Conservation (phyloP, 2,797 vertebrate genomes). For the Amniataba percoides region DNA sequence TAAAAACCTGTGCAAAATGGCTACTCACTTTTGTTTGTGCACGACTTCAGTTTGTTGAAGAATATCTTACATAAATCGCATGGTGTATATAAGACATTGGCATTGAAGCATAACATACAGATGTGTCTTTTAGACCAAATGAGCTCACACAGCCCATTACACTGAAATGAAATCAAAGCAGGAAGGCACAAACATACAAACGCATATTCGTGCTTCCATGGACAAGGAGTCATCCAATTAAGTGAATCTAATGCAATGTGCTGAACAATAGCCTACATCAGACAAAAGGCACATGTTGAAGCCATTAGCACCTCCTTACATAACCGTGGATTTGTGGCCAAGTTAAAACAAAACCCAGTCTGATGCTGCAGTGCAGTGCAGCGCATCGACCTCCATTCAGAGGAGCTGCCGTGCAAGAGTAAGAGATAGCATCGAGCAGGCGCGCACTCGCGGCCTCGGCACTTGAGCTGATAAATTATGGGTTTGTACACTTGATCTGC, state of each 20-base stretch:
- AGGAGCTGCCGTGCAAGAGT: constrained; percentile 1
- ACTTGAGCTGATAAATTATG: constrained; percentile 37
- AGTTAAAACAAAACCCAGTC: constrained; percentile 57
- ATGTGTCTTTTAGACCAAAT: constrained; percentile 10
- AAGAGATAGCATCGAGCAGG: constrained; percentile 27
- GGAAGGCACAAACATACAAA: constrained; percentile 22
- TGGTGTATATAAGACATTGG: constrained; percentile 20
- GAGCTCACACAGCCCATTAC: constrained; percentile 18
- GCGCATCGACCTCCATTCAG: constrained; percentile 25
- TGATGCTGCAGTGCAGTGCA: constrained; percentile 11
- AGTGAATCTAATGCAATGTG: constrained; percentile 28
- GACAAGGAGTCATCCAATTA: constrained; percentile 43
- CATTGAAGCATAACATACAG: constrained; percentile 22
- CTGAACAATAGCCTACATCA: constrained; percentile 47
- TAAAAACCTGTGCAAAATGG: background rate
- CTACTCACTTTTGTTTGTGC: background rate
- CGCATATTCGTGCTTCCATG: constrained; percentile 12
- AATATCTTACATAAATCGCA: background rate
- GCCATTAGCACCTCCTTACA: constrained; percentile 68
- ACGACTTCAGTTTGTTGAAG: background rate
- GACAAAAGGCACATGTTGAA: constrained; percentile 62
- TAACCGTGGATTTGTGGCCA: constrained; percentile 55
- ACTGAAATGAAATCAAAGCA: constrained; percentile 32
- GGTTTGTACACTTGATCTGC: constrained; percentile 17
- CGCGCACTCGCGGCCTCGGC: constrained; percentile 15